Base-by-base conservation (phyloP, 2,888 invertebrate species). In the Netelia inedita region DNA sequence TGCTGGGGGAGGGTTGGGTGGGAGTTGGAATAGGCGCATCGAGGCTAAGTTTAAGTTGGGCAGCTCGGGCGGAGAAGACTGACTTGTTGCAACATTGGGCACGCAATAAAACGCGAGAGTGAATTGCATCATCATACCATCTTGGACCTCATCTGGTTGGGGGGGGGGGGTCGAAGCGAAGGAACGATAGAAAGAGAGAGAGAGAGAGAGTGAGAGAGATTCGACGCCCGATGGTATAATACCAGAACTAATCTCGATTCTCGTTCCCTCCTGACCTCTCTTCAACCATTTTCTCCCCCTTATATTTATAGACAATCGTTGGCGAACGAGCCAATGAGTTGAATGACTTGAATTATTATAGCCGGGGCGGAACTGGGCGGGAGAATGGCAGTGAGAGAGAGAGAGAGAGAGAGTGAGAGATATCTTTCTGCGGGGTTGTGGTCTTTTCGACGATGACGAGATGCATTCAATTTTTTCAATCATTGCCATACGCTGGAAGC, bases 321-420 rank as follows among this genome's bases (percentile, higher is more conserved):
- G 66, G 74, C 80, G 41, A 73, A 73, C 66, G 68, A 43, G 73
- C 65, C 73, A 80, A 73, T 73, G 69, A 68, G 76, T 83, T 80
- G 79, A 83, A 83, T 80, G 79, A 71, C 79, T 83, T 75, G 79
- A 83, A 83, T 83, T 83, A 83, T 83, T 63, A 68, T 66, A 59
- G 46, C 46, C 59, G 43, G 73, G 23, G 9, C 43, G 65, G 53
- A 74, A 59, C 46, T 11, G 28, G 28, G 10, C 14, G 55, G 14
- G 57, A n/a, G 59, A 74, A 59, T 21, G 28, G 1, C 57, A 6
- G 19, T 71, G 53, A n/a, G 41, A 28, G 59, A 43, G 73, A 61
- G 28, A 74, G 16, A 21, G 55, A 41, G 28, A 1, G 28, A 19
- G 53, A 65, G 55, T 35, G 23, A 19, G 10, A 21, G 14, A 35